These are phyloP conservation scores for Catagonus wagneri DNA, from an alignment of 2,113 vertebrate genomes.

Conservation along the genomic window DNA sequence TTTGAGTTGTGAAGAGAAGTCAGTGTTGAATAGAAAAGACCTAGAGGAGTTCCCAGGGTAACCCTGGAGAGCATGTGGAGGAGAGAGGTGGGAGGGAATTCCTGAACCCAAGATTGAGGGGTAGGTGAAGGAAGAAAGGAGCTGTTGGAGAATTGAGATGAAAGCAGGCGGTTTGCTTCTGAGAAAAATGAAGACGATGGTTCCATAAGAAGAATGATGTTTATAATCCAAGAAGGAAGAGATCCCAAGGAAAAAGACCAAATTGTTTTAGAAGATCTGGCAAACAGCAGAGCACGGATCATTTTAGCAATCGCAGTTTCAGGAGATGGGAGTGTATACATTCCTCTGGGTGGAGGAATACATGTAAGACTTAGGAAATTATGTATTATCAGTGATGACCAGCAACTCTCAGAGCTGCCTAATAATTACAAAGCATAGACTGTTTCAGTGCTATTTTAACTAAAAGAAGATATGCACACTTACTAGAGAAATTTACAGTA, in stretches of 20 bases:
- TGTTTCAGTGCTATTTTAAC: not conserved
- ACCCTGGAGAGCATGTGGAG: not conserved
- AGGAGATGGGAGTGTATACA: fast-evolving
- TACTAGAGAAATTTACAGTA: not conserved
- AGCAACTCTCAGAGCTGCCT: not conserved
- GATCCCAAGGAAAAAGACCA: not conserved
- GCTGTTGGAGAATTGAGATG: not conserved
- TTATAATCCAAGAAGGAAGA: not conserved
- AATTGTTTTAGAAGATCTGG: not conserved
- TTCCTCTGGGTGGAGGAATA: not conserved
- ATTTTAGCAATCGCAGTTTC: not conserved
- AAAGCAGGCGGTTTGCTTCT: not conserved
- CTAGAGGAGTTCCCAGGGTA: fast-evolving
- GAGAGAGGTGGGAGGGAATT: not conserved
- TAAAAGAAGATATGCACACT: not conserved
- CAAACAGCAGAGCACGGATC: not conserved
- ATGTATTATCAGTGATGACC: fast-evolving
- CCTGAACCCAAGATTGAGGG: not conserved
- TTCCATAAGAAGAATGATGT: not conserved
- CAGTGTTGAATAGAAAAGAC: not conserved
- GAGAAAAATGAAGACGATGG: not conserved
- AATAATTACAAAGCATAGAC: not conserved
- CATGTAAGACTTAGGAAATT: not conserved
- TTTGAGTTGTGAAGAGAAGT: not conserved
- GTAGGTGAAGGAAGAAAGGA: not conserved